Base-by-base conservation (phyloP, 2,797 vertebrate genomes). In the Sciurus carolinensis region DNA sequence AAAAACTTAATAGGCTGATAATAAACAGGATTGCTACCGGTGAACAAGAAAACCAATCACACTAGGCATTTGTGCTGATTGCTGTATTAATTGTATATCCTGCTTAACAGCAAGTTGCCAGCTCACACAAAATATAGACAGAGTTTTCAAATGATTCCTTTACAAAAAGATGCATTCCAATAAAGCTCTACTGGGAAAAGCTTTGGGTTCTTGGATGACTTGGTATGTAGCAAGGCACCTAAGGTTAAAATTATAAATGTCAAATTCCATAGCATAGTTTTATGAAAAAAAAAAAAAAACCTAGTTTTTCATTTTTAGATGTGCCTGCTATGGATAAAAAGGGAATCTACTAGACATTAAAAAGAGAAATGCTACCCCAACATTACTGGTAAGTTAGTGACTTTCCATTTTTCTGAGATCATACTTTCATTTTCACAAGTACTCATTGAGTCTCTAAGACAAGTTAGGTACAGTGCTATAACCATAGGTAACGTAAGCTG, bases 241-340 rank as follows among this genome's bases (percentile, higher is more conserved):
- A 7, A 83, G 62, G 30, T 93, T 81, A 91, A 66, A 54, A 64
- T 54, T 42, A 89, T 6, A 82, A 80, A 73, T 15, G 20, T n/a
- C 64, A 72, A 59, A 73, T 95, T 92, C 62, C 28, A 76, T 12
- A 7, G 7, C 5, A 17, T 9, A 20, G 2, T 82, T 96, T 67
- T 87, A 4, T 24, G 87, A 87, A 90, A 79, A 62, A 39, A 39
- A 39, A 39, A 39, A 39, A n/a, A n/a, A 39, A 82, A 73, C 66
- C 44, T 62, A 9, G 42, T 88, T 98, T 92, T 77, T 81, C 39
- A 72, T 52, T 85, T 87, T 79, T 28, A 76, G 76, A 26, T 9
- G 3, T 18, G 20, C 24, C 36, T 7, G 28, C 11, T 54, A 42
- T 13, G 57, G n/a, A 77, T 59, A 44, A 75, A 86, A 64, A 82